These are phyloP conservation scores for Heliothis subflexa DNA, from an alignment of 1,140 invertebrate genomes.

Conservation along the genomic window DNA sequence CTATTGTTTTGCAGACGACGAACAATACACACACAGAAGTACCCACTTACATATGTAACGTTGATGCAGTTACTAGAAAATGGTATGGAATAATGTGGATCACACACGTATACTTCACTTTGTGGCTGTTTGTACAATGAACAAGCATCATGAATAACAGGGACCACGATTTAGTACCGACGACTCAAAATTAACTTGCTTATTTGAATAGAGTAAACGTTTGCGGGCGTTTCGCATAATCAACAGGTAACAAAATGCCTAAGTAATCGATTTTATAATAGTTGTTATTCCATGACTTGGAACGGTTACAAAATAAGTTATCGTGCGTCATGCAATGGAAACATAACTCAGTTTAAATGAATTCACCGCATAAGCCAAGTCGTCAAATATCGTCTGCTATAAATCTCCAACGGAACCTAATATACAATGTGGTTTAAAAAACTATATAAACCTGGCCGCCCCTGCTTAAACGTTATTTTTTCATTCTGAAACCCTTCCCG, in stretches of 20 bases:
- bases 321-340: constrained; percentile 55
- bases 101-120: constrained; percentile 28
- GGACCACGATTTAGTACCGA: neutral
- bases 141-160: neutral
- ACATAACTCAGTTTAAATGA: constrained; percentile 56
- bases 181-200: constrained; percentile 24
- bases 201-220: constrained; percentile 17
- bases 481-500: neutral
- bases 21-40: constrained; percentile 47
- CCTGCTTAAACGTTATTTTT: constrained; percentile 3
- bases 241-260: constrained; percentile 52
- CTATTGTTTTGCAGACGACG: constrained; percentile 62
- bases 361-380: constrained; percentile 46
- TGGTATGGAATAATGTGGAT: constrained; percentile 39
- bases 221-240: constrained; percentile 34
- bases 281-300: constrained; percentile 55
- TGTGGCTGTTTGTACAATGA: neutral
- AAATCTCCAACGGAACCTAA: constrained; percentile 38
- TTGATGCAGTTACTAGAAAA: constrained; percentile 39
- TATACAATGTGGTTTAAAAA: constrained; percentile 30
- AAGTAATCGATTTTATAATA: constrained; percentile 52
- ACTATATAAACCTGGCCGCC: constrained; percentile 3
- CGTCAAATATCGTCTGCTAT: constrained; percentile 45
- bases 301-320: constrained; percentile 56
- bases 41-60: constrained; percentile 44